These are phyloP conservation scores for Drosophila neocordata DNA, from an alignment of 1,140 invertebrate genomes.

Conservation along the genomic window DNA sequence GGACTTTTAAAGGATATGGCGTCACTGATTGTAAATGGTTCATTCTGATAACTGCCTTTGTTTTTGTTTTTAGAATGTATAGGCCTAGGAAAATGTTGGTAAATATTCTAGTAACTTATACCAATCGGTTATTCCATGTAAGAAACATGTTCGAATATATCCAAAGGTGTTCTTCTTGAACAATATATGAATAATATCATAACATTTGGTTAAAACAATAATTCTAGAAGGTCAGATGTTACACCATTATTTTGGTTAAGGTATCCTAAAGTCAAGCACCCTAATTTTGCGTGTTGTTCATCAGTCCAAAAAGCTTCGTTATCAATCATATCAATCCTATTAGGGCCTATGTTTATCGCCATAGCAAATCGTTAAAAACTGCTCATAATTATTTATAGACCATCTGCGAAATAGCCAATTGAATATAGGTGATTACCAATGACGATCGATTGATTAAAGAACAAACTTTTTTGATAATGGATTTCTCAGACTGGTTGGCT, in stretches of 20 bases:
- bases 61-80: not conserved
- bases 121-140: no score
- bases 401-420: not conserved
- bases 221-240: no score
- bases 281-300: not conserved
- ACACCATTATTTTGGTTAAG: not conserved
- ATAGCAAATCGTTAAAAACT: conserved; percentile 31
- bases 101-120: not conserved
- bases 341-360: conserved; percentile 12
- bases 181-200: no score
- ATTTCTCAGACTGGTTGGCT: not conserved
- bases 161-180: no score
- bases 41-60: not conserved
- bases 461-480: not conserved
- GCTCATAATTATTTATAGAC: conserved; percentile 42
- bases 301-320: not conserved
- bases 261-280: not conserved
- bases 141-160: no score
- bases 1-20: not conserved
- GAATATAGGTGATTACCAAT: not conserved
- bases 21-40: not conserved
- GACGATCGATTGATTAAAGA: conserved; percentile 4
- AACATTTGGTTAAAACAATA: no score
- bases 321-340: conserved; percentile 8
- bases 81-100: not conserved